A percentile compares a stretch with the other conserved stretches of the same genome.
Conservation (phyloP, 2,113 vertebrate species). For the Nestor notabilis region DNA sequence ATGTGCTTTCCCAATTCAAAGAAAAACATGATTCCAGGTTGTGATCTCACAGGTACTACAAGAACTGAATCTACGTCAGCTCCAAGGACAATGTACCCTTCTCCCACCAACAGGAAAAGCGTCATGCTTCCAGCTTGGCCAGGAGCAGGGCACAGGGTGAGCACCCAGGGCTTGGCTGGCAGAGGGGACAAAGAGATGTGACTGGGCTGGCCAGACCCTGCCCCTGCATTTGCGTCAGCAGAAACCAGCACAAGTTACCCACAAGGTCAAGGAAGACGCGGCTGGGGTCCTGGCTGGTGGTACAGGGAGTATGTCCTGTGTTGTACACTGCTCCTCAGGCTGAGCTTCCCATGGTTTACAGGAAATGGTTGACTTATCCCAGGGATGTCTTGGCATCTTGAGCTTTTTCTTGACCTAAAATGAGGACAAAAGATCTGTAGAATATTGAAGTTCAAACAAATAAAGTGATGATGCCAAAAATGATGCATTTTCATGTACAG, state of each 20-base stretch:
- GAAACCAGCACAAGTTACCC: neutral
- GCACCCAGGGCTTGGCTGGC: neutral
- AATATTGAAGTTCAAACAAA: neutral
- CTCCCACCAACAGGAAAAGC: neutral
- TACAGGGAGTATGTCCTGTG: neutral
- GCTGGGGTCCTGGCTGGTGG: neutral
- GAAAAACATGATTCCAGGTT: fast-evolving
- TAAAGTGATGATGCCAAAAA: neutral
- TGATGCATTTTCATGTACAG: neutral
- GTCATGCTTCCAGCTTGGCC: neutral
- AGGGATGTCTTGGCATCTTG: neutral
- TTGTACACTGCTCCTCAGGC: neutral
- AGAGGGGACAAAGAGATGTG: fast-evolving
- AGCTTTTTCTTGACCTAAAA: neutral
- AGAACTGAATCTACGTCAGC: neutral
- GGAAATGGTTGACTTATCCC: neutral
- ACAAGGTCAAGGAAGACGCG: neutral
- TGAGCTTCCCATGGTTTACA: neutral
- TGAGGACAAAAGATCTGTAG: neutral
- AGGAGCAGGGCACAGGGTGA: neutral
- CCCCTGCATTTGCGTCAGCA: neutral
- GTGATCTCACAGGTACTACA: neutral
- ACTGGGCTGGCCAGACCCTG: neutral
- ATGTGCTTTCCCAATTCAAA: neutral
- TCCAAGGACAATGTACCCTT: neutral